phyloP scores from a whole-genome alignment of 2,888 invertebrate species.

The Adelognathus sp. region DNA sequence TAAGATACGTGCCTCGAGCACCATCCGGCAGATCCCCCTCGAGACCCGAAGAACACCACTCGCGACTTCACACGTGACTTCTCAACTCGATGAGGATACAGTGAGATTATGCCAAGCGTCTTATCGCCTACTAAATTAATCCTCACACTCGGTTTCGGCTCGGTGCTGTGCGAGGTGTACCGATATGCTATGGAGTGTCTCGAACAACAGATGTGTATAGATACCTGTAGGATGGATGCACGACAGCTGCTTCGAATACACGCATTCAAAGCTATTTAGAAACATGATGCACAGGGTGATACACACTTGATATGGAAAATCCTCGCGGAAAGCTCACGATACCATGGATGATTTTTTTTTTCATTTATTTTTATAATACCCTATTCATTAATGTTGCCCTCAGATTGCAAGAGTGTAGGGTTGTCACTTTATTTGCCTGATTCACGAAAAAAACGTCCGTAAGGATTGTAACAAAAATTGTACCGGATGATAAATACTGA shows the following conservation, averaged over 20 bases:
- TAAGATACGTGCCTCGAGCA: conserved; percentile 1
- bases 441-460: too few species aligned
- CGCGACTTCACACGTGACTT: conserved; percentile 31
- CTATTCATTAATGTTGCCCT: too few species aligned
- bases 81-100: conserved; percentile 26
- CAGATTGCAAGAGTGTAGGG: too few species aligned
- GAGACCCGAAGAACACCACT: conserved; percentile 15
- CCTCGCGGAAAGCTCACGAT: too few species aligned
- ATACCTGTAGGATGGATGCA: conserved; percentile 36
- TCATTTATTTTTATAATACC: too few species aligned
- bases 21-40: neutral
- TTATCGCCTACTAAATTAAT: conserved; percentile 47
- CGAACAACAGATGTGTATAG: conserved; percentile 4
- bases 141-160: neutral
- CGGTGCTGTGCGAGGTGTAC: neutral
- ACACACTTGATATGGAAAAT: too few species aligned
- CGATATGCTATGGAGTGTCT: neutral
- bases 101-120: conserved; percentile 39
- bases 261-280: conserved; percentile 38
- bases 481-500: too few species aligned
- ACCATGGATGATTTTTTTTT: too few species aligned
- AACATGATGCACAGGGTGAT: conserved; percentile 33
- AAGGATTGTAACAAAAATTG: too few species aligned
- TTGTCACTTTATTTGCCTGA: too few species aligned
- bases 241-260: conserved; percentile 34